Evolutionary conservation across 2,113 vertebrate genomes (phyloP), one percentile per base, ranked within the genome.

Genomic region (Australoheros scitulus): DNA sequence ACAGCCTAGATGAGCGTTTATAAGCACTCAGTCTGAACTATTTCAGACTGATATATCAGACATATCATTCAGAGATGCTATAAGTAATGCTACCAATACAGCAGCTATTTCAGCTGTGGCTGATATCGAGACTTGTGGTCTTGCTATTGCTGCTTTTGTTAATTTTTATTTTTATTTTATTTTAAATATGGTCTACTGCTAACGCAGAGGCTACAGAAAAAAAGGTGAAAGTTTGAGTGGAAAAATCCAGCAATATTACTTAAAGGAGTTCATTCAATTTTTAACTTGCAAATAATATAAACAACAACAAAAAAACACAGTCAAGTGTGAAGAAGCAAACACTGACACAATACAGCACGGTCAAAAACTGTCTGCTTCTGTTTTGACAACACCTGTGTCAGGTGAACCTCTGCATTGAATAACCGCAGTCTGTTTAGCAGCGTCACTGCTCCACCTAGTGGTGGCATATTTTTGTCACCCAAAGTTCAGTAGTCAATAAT

Each of bases 1-100:
- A 83, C 59, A 81, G 82, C 56, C 61, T 85, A 7, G 58, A 85
- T 18, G 77, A 87, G 52, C 43, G 79, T 34, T 47, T 81, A 1
- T 89, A 61, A 92, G 68, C 36, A 22, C n/a, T 78, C 38, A 32
- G 11, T 14, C 26, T 34, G 68, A 72, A 55, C 68, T n/a, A 72
- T 72, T 72, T 72, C 20, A 52, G 26, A 14, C 47, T 34, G 6
- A 2, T 55, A 55, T 72, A 34, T 34, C n/a, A 34, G 18, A 32
- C 9, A 11, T 18, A 52, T 64, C 29, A 75, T 58, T 18, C 29
- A 20, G 13, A 38, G 34, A 86, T 61, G 58, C 56, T 24, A 10
- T n/a, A 57, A 59, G 41, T 34, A 20, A 81, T 29, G 26, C 38
- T 17, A 41, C 18, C 3, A 47, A 75, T 18, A 50, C 24, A 70